Percentiles rank a stretch among this genome's conserved stretches.
Conservation (phyloP, 53 echinoderm and acorn worm species). For the Zoroaster sp. region DNA sequence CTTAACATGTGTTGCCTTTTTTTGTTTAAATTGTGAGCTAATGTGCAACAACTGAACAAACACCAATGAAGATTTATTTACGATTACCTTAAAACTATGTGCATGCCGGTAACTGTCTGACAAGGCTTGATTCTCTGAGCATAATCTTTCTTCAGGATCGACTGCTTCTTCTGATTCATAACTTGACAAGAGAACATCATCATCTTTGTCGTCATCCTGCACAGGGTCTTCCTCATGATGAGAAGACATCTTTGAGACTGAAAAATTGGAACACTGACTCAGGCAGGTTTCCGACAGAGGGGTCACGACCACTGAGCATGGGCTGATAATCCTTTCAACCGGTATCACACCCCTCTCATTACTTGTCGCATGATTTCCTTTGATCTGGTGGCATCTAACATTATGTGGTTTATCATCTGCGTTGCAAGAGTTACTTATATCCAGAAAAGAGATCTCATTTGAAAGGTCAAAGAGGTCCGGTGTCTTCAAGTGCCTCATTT, state of each 20-base stretch:
- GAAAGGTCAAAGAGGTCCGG: constrained; percentile 13
- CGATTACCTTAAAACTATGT: constrained; percentile 15
- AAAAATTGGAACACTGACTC: neutral
- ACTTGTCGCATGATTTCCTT: neutral
- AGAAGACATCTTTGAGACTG: neutral
- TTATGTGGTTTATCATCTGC: neutral
- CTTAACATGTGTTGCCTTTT: no score
- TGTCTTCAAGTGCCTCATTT: neutral
- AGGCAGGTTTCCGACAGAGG: neutral
- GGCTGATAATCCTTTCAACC: neutral
- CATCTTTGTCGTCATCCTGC: neutral
- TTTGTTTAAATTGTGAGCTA: no score
- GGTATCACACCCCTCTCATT: neutral
- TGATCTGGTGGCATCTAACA: neutral
- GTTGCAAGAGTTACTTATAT: neutral
- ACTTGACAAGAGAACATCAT: neutral
- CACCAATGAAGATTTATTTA: no score
- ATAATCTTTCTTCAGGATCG: neutral
- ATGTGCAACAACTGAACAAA: no score
- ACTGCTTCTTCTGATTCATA: neutral
- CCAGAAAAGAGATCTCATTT: neutral
- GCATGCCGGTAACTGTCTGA: neutral
- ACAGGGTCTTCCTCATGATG: neutral
- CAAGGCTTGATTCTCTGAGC: neutral
- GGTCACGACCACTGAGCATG: constrained; percentile 23